Evolutionary conservation across 2,113 vertebrate species (phyloP).

Genomic region (Anseranas semipalmata): DNA sequence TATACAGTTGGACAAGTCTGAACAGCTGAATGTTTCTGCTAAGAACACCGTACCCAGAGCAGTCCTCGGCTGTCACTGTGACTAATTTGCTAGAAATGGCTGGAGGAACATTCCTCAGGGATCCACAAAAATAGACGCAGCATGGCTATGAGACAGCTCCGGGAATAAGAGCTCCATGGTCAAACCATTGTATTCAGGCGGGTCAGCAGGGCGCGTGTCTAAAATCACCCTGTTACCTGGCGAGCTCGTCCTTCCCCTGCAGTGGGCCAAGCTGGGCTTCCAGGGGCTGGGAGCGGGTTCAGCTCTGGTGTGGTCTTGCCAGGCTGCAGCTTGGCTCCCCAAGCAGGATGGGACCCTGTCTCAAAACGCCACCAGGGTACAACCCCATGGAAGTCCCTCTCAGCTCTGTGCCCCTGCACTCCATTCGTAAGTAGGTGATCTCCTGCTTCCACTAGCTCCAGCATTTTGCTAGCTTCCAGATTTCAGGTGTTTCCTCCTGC

Average conservation of each 20-base stretch:
- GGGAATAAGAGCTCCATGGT: background rate
- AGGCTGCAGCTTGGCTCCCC: too few relatives aligned
- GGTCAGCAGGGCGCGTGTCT: fast-evolving
- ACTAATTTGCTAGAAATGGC: conserved; percentile 34
- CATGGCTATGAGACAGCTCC: background rate
- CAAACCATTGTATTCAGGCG: background rate
- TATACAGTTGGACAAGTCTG: background rate
- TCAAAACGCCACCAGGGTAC: background rate
- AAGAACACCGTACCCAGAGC: background rate
- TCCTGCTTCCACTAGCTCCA: background rate
- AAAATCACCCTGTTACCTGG: fast-evolving
- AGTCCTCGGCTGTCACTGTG: conserved; percentile 2
- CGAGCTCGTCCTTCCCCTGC: background rate
- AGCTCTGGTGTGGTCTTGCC: background rate
- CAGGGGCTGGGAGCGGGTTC: background rate
- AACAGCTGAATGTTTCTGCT: background rate
- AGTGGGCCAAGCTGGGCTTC: background rate
- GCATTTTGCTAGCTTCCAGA: background rate
- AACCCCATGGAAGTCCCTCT: background rate
- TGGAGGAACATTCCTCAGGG: conserved; percentile 23
- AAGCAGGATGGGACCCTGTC: background rate
- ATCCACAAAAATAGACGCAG: conserved; percentile 48
- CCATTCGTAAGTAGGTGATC: fast-evolving
- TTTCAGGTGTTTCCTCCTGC: background rate
- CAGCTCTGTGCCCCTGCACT: background rate